phyloP scores from a whole-genome alignment of 2,888 invertebrate genomes.

The Branchipolynoe longqiensis region DNA sequence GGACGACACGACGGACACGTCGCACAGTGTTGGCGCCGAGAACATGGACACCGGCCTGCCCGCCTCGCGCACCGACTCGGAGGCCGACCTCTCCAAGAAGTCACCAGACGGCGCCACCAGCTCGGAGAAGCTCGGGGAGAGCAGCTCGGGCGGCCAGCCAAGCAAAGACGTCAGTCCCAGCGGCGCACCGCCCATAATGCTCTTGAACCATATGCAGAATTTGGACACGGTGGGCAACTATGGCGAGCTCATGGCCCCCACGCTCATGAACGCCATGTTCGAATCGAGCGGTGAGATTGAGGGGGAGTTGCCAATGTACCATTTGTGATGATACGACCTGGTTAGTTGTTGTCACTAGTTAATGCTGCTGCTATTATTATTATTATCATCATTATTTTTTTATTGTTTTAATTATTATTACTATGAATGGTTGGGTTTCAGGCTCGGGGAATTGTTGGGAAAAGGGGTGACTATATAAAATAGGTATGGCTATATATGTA shows the following conservation, averaged over 20 bases:
- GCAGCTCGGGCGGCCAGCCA: slow-evolving; percentile 12
- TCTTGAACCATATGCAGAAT: slow-evolving; percentile 44
- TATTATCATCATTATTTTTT: too few species aligned
- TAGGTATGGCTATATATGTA: too few species aligned
- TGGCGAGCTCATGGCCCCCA: slow-evolving; percentile 28
- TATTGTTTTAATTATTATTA: too few species aligned
- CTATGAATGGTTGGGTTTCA: too few species aligned
- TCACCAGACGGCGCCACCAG: slow-evolving; percentile 35
- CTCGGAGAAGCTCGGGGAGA: slow-evolving; percentile 17
- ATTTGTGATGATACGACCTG: slow-evolving; percentile 46
- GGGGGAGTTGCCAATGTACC: slow-evolving; percentile 38
- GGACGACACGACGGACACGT: slow-evolving; percentile 37
- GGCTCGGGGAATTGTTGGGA: too few species aligned
- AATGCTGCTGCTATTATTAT: too few species aligned
- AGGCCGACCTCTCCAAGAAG: slow-evolving; percentile 53
- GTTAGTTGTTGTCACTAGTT: not conserved
- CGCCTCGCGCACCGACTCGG: slow-evolving; percentile 23
- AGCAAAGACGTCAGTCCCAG: slow-evolving; percentile 51
- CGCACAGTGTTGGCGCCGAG: slow-evolving; percentile 52
- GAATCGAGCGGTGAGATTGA: slow-evolving; percentile 48
- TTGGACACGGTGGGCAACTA: not conserved
- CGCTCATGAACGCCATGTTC: slow-evolving; percentile 43
- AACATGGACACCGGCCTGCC: slow-evolving; percentile 56
- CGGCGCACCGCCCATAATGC: slow-evolving; percentile 23
- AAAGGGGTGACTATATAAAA: too few species aligned